phyloP scores from a whole-genome alignment of 2,797 vertebrate species.

The Anisognathus igniventris region DNA sequence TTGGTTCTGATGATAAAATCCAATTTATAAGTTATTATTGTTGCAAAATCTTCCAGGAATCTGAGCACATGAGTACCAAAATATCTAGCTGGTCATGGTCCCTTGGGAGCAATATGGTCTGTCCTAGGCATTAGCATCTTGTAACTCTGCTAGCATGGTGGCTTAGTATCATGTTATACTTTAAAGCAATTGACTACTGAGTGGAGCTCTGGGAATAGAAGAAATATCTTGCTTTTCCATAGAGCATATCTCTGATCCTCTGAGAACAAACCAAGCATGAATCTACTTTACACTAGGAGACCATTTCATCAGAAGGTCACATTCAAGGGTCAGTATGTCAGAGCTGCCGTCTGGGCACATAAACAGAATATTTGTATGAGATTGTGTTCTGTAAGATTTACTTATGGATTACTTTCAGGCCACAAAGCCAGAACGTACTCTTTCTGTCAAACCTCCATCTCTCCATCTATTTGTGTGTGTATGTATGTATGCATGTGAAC shows the following conservation, averaged over 20 bases:
- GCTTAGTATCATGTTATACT: not conserved
- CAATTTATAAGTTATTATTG: not conserved
- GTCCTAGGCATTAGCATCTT: not conserved
- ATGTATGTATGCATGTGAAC: not conserved
- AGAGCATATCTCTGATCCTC: not conserved
- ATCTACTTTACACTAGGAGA: not conserved
- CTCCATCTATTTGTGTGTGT: not conserved
- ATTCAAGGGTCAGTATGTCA: not conserved
- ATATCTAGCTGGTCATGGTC: not conserved
- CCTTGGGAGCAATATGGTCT: not conserved
- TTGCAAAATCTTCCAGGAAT: not conserved
- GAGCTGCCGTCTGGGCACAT: not conserved
- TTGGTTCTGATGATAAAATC: not conserved
- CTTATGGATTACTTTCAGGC: not conserved
- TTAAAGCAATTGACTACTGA: not conserved
- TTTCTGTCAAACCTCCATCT: not conserved
- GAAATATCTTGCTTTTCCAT: not conserved
- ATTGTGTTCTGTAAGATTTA: not conserved
- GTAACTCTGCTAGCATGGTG: not conserved
- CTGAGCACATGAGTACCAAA: not conserved
- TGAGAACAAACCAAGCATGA: not conserved
- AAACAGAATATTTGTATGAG: not conserved
- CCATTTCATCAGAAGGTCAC: not conserved
- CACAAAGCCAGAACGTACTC: not conserved
- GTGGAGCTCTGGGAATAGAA: not conserved